A percentile compares a stretch with the other conserved stretches of the same genome.
Conservation (phyloP, 1,140 invertebrate species). For the Drosophila ananassae region DNA sequence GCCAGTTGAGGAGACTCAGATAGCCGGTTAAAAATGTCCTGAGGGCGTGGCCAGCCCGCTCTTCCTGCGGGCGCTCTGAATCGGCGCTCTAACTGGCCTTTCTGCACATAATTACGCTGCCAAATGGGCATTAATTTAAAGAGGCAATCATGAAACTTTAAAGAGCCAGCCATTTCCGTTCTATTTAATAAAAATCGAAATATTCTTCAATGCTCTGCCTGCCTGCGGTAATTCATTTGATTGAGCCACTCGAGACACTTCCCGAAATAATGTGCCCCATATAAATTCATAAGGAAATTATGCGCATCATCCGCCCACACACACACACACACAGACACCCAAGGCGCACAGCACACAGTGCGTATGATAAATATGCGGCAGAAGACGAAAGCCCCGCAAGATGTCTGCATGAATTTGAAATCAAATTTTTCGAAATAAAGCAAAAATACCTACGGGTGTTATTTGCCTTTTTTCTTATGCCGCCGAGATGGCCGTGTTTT, state of each 20-base stretch:
- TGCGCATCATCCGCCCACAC: slow-evolving; percentile 51
- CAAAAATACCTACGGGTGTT: slow-evolving; percentile 69
- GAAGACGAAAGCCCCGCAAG: slow-evolving; percentile 27
- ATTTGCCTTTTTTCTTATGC: slow-evolving; percentile 34
- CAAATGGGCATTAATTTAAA: slow-evolving; percentile 32
- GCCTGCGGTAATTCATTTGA: slow-evolving; percentile 25
- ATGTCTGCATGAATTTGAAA: slow-evolving; percentile 76
- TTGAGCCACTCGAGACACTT: slow-evolving; percentile 49
- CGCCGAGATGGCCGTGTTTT: slow-evolving; percentile 5
- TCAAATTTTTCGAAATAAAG: slow-evolving; percentile 60
- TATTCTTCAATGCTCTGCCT: not conserved
- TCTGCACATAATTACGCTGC: slow-evolving; percentile 30
- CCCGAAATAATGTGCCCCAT: slow-evolving; percentile 37
- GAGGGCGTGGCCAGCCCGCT: not conserved
- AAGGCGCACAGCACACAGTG: slow-evolving; percentile 15
- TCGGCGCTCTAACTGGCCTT: slow-evolving; percentile 1
- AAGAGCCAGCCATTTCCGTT: not conserved
- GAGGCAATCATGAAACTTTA: not conserved
- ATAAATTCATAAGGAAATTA: slow-evolving; percentile 66
- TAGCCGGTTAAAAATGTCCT: not conserved
- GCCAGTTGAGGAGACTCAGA: slow-evolving; percentile 4
- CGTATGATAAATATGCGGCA: slow-evolving; percentile 41
- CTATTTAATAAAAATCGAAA: slow-evolving; percentile 25
- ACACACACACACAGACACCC: slow-evolving; percentile 15
- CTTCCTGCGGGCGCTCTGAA: slow-evolving; percentile 15